These are phyloP conservation scores for Tholera decimalis DNA, from an alignment of 2,888 invertebrate species.

Conservation along the genomic window DNA sequence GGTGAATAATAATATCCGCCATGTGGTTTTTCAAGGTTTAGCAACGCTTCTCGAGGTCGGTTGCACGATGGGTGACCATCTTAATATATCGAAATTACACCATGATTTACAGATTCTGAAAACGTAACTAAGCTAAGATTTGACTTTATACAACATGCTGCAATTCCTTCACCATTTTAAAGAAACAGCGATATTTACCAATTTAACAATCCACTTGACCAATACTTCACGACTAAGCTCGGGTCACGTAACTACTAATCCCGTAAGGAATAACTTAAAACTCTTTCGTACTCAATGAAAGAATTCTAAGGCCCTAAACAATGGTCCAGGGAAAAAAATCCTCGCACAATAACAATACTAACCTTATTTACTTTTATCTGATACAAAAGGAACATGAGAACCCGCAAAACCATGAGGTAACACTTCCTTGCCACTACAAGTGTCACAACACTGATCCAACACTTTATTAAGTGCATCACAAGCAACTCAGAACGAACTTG, in stretches of 20 bases:
- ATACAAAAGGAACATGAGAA: constrained; percentile 7
- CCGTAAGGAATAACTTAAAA: constrained; percentile 1
- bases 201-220: too few species aligned
- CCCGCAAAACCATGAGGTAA: constrained; percentile 10
- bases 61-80: too few species aligned
- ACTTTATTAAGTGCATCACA: constrained; percentile 66
- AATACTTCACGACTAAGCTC: background rate
- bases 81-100: too few species aligned
- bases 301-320: too few species aligned
- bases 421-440: constrained; percentile 15
- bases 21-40: too few species aligned
- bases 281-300: constrained; percentile 5
- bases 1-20: too few species aligned
- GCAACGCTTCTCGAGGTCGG: too few species aligned
- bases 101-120: too few species aligned
- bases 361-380: constrained; percentile 3
- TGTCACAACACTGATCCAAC: constrained; percentile 41
- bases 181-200: too few species aligned
- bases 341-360: constrained; percentile 6
- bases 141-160: too few species aligned
- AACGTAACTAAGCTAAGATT: too few species aligned
- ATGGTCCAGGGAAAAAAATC: background rate
- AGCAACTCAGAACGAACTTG: constrained; percentile 55
- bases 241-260: background rate
- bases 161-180: too few species aligned